These are phyloP conservation scores for Lepisosteus osseus DNA, from an alignment of 2,113 vertebrate genomes.

Conservation along the genomic window DNA sequence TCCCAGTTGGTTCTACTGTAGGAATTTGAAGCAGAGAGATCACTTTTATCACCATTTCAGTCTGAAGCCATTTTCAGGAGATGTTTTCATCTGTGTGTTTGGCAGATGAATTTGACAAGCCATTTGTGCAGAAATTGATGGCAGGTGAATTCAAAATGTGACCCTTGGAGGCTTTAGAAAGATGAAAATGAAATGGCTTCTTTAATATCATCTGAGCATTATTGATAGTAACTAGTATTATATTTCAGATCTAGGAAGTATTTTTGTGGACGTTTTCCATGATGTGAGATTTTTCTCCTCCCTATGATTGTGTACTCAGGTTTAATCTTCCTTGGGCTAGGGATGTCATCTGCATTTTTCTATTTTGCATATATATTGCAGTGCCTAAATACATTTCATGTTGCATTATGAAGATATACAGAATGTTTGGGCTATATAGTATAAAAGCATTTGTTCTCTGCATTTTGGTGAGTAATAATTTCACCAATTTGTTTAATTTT, in stretches of 20 bases:
- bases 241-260: neutral
- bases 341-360: neutral
- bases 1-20: constrained; percentile 63
- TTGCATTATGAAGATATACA: no score
- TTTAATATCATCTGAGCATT: neutral
- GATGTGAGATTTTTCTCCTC: neutral
- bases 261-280: neutral
- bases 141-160: constrained; percentile 21
- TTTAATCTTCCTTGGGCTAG: neutral
- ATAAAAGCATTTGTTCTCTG: no score
- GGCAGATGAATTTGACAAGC: neutral
- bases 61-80: constrained; percentile 21
- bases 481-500: no score
- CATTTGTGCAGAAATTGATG: constrained; percentile 26
- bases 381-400: no score
- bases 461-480: no score
- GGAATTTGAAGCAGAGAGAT: constrained; percentile 39
- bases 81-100: constrained; percentile 17
- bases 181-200: neutral
- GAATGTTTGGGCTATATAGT: no score
- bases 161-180: constrained; percentile 16
- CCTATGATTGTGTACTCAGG: neutral
- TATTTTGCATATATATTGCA: neutral
- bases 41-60: neutral
- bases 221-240: neutral